Base-by-base conservation (phyloP, 2,113 vertebrate species). In the Heloderma charlesbogerti region DNA sequence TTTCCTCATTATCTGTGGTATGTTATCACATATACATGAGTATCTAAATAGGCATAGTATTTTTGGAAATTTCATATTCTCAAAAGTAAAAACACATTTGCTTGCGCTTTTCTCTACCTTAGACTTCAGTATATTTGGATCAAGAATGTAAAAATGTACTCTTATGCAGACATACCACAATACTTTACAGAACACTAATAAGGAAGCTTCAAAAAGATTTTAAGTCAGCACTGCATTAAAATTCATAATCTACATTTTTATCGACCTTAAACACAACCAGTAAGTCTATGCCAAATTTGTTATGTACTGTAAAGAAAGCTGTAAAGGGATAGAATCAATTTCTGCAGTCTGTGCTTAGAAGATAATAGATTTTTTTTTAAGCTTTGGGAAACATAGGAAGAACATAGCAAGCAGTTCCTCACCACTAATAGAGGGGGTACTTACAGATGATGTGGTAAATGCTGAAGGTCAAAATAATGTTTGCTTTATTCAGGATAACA, bases 151-250 rank as follows among this genome's bases (percentile, higher is more conserved):
- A 89, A 95, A 54, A 5, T 48, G 84, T 75, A 16, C 34, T 6
- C 87, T 93, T 54, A 81, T 88, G 71, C 63, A 90, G 91, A 84
- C 45, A 22, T 88, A 94, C 87, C 77, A 40, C 88, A 63, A 81
- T 92, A 88, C 57, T 93, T 95, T 93, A 71, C 91, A 92, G 91
- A 94, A 86, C n/a, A 92, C 89, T 94, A 93, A 93, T 91, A 48
- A 91, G 72, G 15, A 43, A 91, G 54, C 83, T 94, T 95, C 77
- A 90, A 88, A 96, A 72, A 91, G 75, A 75, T 51, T 94, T 94
- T 92, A 74, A 94, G 89, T 37, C 66, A 51, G 87, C 81, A 77
- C 90, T 91, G 92, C 89, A 91, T 96, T 96, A 94, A 94, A 89
- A 93, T 92, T 92, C 92, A 29, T 91, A 87, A 84, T 88, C 67